A percentile compares a stretch with the other conserved stretches of the same genome.
Conservation (phyloP, 1,140 invertebrate genomes). For the Cephus cinctus region DNA sequence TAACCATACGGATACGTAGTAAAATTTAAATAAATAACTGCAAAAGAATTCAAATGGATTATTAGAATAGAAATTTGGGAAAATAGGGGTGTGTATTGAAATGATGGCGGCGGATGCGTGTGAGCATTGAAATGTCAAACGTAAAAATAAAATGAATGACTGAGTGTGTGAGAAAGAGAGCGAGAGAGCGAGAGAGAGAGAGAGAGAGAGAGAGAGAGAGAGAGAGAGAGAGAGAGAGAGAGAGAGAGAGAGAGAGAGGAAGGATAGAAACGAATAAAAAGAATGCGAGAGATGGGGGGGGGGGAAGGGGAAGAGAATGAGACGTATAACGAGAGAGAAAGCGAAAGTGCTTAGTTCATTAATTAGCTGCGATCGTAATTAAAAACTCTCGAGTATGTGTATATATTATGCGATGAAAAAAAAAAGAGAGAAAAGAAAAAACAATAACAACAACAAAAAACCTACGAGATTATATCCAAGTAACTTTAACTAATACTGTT, state of each 20-base stretch:
- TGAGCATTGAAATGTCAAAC: too few species aligned
- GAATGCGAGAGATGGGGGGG: background rate
- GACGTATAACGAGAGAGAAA: conserved; percentile 3
- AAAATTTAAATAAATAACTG: too few species aligned
- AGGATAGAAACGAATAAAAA: background rate
- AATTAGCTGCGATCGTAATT: too few species aligned
- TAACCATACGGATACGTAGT: too few species aligned
- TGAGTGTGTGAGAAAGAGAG: background rate
- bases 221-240: conserved; percentile 3
- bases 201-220: conserved; percentile 1
- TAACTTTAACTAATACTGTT: background rate
- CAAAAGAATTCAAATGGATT: too few species aligned
- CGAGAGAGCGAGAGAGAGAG: background rate
- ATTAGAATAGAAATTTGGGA: too few species aligned
- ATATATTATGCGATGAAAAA: conserved; percentile 5
- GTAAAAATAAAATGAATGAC: too few species aligned
- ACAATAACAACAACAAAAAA: conserved; percentile 6
- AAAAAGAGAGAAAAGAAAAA: background rate
- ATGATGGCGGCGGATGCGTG: too few species aligned
- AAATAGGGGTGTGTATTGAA: too few species aligned
- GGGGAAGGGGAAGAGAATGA: background rate
- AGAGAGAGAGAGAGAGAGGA: background rate
- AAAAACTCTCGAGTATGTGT: too few species aligned
- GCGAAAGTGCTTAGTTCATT: conserved; percentile 8
- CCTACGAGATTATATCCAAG: background rate